Evolutionary conservation across 2,888 invertebrate genomes (phyloP), one percentile per base, ranked within the genome.

Genomic region (Acanthococcus lagerstroemiae): DNA sequence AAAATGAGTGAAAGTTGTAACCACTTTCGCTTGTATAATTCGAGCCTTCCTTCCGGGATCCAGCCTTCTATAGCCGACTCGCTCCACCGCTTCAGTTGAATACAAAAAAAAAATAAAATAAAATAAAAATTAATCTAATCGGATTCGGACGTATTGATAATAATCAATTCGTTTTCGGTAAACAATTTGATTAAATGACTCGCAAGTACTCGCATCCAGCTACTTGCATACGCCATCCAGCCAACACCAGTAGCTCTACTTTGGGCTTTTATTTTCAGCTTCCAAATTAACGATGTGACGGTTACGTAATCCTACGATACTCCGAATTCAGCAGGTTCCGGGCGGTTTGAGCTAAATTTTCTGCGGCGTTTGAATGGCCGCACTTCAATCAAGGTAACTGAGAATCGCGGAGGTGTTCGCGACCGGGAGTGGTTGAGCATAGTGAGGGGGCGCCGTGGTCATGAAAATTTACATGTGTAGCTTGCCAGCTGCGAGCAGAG

Each of bases 1-100:
- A 63, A 63, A 63, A 52, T 30, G 50, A 63, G 63, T 63, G 63
- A 63, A 63, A 63, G 63, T 63, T 63, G 44, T 63, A 27, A 63
- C 63, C 63, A 63, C 63, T 63, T 63, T 63, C 63, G 63, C 63
- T 63, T 63, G 63, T 63, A 63, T 63, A 63, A 63, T 63, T 52
- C 63, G 37, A 58, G 30, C 63, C 63, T 63, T 63, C 63, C 63
- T 63, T 63, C 63, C 65, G 65, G 65, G 55, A 56, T 65, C 46
- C 45, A 44, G 44, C 27, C 46, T 65, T 55, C 55, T 65, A 54
- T 55, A 55, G 46, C 55, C 45, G 58, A 52, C 52, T 54, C 58
- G 37, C 54, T 48, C 30, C 55, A 46, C 24, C 54, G 58, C 27
- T 58, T 58, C 58, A 37, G 48, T 27, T 48, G 26, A 52, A 58